A percentile compares a stretch with the other conserved stretches of the same genome.
Evolutionary conservation across 2,797 vertebrate species (phyloP).

Genomic region (Streptopelia turtur): DNA sequence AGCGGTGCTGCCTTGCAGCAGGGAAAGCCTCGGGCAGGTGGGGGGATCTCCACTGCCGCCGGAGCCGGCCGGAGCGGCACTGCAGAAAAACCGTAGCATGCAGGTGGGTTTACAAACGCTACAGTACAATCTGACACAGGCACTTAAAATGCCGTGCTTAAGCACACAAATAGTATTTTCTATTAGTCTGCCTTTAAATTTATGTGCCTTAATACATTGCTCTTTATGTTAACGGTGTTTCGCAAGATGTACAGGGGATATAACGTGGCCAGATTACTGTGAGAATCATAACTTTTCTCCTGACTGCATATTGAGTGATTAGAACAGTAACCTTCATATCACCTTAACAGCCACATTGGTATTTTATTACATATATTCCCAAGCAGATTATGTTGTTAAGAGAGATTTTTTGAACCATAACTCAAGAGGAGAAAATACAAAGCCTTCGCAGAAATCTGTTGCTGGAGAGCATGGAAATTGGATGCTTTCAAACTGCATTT

Average conservation of each 20-base stretch:
- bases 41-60: accelerated
- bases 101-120: background rate
- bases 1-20: background rate
- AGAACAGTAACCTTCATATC: constrained; percentile 39
- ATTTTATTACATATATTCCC: background rate
- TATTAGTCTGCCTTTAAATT: background rate
- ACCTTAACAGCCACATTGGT: background rate
- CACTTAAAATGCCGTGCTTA: background rate
- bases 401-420: background rate
- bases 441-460: background rate
- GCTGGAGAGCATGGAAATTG: background rate
- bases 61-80: background rate
- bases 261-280: background rate
- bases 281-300: background rate
- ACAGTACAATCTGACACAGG: accelerated
- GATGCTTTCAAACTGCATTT: constrained; percentile 7
- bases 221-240: background rate
- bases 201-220: background rate
- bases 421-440: constrained; percentile 12
- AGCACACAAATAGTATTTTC: background rate
- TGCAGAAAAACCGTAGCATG: accelerated
- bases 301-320: background rate
- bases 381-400: constrained; percentile 1
- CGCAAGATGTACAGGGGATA: accelerated
- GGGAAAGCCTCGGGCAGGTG: accelerated